A percentile compares a stretch with the other conserved stretches of the same genome.
These are phyloP conservation scores for Anabas testudineus DNA, from an alignment of 2,797 vertebrate genomes.

Conservation along the genomic window DNA sequence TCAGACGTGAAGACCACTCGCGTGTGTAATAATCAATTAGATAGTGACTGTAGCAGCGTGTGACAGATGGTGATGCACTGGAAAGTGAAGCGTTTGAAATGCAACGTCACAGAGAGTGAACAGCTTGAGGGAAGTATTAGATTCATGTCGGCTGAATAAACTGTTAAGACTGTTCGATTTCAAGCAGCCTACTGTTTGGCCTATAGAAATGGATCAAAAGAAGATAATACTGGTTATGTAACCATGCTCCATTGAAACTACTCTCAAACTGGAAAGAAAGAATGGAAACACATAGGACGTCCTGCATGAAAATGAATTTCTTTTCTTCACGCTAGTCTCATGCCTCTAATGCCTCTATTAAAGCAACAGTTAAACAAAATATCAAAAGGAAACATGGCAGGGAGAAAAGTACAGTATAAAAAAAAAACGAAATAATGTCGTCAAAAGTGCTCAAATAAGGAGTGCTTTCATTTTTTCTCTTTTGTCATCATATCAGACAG, in stretches of 20 bases:
- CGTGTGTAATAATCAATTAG: slow-evolving; percentile 4
- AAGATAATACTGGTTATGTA: slow-evolving; percentile 41
- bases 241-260: slow-evolving; percentile 36
- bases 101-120: slow-evolving; percentile 24
- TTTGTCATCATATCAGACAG: slow-evolving; percentile 80
- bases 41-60: slow-evolving; percentile 9
- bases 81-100: slow-evolving; percentile 30
- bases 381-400: slow-evolving; percentile 68
- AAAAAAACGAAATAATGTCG: slow-evolving; percentile 78
- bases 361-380: slow-evolving; percentile 73
- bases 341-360: slow-evolving; percentile 64
- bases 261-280: slow-evolving; percentile 37
- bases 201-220: slow-evolving; percentile 17
- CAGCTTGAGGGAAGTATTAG: slow-evolving; percentile 26
- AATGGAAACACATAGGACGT: slow-evolving; percentile 45
- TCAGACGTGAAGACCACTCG: slow-evolving; percentile 47
- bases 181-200: slow-evolving; percentile 28
- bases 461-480: slow-evolving; percentile 72
- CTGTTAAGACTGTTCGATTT: slow-evolving; percentile 30
- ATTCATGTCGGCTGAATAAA: slow-evolving; percentile 34
- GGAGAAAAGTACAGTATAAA: slow-evolving; percentile 78
- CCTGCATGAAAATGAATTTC: slow-evolving; percentile 37
- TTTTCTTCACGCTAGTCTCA: slow-evolving; percentile 44
- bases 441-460: slow-evolving; percentile 85
- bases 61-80: slow-evolving; percentile 12